Conservation (phyloP, 2,797 vertebrate genomes). For the Scomberomorus guttatus region DNA sequence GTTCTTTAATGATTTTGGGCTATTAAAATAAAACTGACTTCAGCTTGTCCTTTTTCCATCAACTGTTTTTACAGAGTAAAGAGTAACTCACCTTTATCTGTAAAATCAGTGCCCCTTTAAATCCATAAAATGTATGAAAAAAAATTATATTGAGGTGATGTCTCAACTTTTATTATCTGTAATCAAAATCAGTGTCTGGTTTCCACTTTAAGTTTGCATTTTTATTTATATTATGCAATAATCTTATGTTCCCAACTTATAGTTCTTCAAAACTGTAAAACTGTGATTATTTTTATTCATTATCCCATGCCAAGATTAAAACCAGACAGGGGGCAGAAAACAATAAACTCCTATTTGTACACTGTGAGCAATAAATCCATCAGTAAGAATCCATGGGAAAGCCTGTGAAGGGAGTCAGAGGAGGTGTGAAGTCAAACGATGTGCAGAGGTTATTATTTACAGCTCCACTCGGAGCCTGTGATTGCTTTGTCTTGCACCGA, state of each 20-base stretch:
- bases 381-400: background rate
- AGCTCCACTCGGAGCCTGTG: conserved; percentile 16
- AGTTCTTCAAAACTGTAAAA: background rate
- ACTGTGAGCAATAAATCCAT: conserved; percentile 2
- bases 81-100: no score
- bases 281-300: no score
- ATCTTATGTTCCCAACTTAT: no score
- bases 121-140: no score
- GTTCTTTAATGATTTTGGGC: no score
- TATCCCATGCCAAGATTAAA: no score
- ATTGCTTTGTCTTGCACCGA: conserved; percentile 39
- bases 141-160: background rate
- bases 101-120: no score
- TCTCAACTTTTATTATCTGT: background rate
- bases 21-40: no score
- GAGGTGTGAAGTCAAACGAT: conserved; percentile 22
- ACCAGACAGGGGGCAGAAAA: background rate
- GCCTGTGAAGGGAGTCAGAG: background rate
- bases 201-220: background rate
- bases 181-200: background rate
- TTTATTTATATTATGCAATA: background rate
- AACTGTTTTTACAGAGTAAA: no score
- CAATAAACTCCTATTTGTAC: background rate
- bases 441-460: conserved; percentile 32
- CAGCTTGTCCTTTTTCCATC: no score